Base-by-base conservation (phyloP, 2,888 invertebrate genomes). In the Beris morrisii region DNA sequence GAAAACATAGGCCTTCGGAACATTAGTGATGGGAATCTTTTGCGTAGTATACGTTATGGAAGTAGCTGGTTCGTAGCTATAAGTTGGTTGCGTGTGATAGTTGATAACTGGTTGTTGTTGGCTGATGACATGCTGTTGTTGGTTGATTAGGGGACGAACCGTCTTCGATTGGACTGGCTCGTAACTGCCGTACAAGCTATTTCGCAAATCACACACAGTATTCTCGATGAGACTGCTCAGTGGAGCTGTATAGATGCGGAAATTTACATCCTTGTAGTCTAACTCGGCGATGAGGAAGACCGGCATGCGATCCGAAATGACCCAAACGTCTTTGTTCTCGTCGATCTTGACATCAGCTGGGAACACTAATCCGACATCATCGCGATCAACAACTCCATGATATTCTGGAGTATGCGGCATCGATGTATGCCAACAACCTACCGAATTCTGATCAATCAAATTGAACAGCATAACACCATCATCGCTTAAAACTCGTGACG, bases 281-380 rank as follows among this genome's bases (percentile, higher is more conserved):
- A 93, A 78, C 50, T 84, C 85, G 5, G 86, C 81, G 72, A 87
- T 84, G 43, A 92, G 80, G 74, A 92, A 92, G 11, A 88, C 87
- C 0, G 92, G 88, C 92, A 93, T 92, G 48, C 88, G 84, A 77
- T 93, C 92, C 0, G 91, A 91, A 3, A 93, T 84, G 0, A 92
- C 89, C 93, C 93, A 93, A 4, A 90, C 83, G 70, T 90, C 88
- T 69, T 85, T 83, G 66, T 85, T 84, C 55, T 84, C 83, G 77
- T 91, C 87, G 69, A 92, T 88, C 81, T 92, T 92, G 3, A 93
- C 83, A 74, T 93, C 93, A 71, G 87, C 84, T 0, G 92, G 93
- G 76, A 92, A 93, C 31, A 91, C 87, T 32, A 93, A 80, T 7
- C 87, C 88, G 0, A 86, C 85, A 74, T 92, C 89, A 74, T 93